phyloP scores from a whole-genome alignment of 2,888 invertebrate species.

The Myathropa florea region DNA sequence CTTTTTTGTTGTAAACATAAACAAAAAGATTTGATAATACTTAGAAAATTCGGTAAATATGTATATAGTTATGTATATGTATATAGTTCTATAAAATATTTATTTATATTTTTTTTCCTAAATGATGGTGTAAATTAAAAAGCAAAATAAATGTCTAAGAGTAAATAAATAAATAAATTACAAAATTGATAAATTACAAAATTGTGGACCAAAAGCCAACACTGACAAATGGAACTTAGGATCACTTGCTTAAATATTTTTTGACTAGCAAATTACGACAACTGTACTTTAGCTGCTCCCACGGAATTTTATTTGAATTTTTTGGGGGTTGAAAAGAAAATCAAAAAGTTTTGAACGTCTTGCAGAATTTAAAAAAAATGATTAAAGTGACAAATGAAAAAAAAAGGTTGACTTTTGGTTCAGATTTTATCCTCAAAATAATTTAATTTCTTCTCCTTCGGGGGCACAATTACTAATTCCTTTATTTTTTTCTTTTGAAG shows the following conservation, averaged over 20 bases:
- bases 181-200: background rate
- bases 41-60: background rate
- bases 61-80: slow-evolving; percentile 32
- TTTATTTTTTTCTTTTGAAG: slow-evolving; percentile 31
- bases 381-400: no score
- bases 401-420: slow-evolving; percentile 8
- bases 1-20: slow-evolving; percentile 32
- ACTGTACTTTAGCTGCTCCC: no score
- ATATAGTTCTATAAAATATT: slow-evolving; percentile 59
- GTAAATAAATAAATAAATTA: background rate
- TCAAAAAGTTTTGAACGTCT: no score
- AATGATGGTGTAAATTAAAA: slow-evolving; percentile 69
- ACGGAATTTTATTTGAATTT: no score
- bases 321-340: no score
- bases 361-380: no score
- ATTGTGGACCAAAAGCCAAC: slow-evolving; percentile 43
- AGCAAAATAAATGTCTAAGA: background rate
- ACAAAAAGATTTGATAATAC: background rate
- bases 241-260: no score
- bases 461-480: slow-evolving; percentile 30
- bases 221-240: no score
- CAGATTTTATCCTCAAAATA: slow-evolving; percentile 16
- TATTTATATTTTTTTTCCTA: slow-evolving; percentile 17
- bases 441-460: slow-evolving; percentile 28
- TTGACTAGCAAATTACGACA: background rate